These are phyloP conservation scores for Lampris megalopsis DNA, from an alignment of 2,113 vertebrate species.

Conservation along the genomic window DNA sequence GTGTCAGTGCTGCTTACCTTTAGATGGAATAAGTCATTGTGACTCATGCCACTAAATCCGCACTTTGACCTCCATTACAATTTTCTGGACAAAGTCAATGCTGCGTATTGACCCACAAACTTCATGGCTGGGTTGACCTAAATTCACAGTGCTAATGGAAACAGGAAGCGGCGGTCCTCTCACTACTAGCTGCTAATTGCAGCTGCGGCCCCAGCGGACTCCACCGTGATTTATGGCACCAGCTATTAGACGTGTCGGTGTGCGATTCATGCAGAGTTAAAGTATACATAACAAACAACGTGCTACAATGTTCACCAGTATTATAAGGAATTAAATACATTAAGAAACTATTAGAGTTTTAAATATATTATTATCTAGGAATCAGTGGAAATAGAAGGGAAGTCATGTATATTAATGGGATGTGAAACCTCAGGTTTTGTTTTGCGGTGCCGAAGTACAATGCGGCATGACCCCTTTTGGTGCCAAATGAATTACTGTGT, in stretches of 20 bases:
- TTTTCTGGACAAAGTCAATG: slow-evolving; percentile 51
- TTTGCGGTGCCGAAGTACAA: slow-evolving; percentile 21
- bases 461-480: slow-evolving; percentile 23
- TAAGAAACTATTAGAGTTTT: slow-evolving; percentile 27
- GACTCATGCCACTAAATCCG: slow-evolving; percentile 44
- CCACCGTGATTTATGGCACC: slow-evolving; percentile 65
- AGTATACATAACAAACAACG: slow-evolving; percentile 26
- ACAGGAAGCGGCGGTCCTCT: slow-evolving; percentile 37
- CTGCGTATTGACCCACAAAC: slow-evolving; percentile 70
- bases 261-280: slow-evolving; percentile 32
- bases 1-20: slow-evolving; percentile 14
- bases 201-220: slow-evolving; percentile 52
- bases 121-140: slow-evolving; percentile 70
- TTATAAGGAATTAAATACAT: slow-evolving; percentile 9
- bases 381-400: slow-evolving; percentile 8
- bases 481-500: slow-evolving; percentile 48
- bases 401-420: slow-evolving; percentile 24
- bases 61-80: slow-evolving; percentile 66
- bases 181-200: slow-evolving; percentile 73
- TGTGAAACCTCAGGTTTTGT: neutral
- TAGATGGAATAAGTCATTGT: slow-evolving; percentile 17
- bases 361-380: neutral
- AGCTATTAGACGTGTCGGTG: slow-evolving; percentile 52
- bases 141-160: slow-evolving; percentile 60
- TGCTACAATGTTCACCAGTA: neutral